Evolutionary conservation across 2,113 vertebrate species (phyloP).

Genomic region (Psettodes erumei): DNA sequence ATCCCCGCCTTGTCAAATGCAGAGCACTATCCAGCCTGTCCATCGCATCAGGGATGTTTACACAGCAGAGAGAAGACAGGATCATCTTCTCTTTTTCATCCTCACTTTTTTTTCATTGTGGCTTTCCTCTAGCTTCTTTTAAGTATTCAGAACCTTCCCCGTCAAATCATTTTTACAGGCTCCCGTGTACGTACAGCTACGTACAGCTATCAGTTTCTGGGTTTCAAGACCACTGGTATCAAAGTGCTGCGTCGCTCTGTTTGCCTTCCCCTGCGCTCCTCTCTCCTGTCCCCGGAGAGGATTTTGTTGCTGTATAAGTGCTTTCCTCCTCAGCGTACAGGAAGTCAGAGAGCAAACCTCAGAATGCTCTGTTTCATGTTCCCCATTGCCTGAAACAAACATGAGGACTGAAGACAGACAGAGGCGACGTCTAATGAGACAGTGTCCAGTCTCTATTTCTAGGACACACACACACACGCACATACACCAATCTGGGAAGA

Average conservation of each 20-base stretch:
- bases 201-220: conserved; percentile 59
- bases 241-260: conserved; percentile 63
- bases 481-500: conserved; percentile 31
- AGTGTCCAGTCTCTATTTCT: conserved; percentile 30
- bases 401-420: conserved; percentile 34
- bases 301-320: conserved; percentile 75
- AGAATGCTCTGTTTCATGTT: conserved; percentile 66
- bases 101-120: not conserved
- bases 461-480: conserved; percentile 21
- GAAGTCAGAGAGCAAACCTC: conserved; percentile 63
- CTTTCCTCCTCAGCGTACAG: conserved; percentile 58
- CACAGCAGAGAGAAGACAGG: conserved; percentile 28
- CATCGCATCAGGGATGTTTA: conserved; percentile 32
- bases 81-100: conserved; percentile 8
- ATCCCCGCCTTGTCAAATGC: conserved; percentile 3
- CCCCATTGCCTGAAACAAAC: conserved; percentile 59
- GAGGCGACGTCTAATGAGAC: conserved; percentile 39
- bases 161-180: conserved; percentile 35
- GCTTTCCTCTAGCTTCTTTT: conserved; percentile 1
- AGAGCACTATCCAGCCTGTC: conserved; percentile 11
- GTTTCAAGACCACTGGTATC: conserved; percentile 54
- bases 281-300: conserved; percentile 65
- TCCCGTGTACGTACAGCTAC: conserved; percentile 38
- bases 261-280: conserved; percentile 44
- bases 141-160: conserved; percentile 8